Conservation (phyloP, 2,113 vertebrate species). For the Osmerus eperlanus region DNA sequence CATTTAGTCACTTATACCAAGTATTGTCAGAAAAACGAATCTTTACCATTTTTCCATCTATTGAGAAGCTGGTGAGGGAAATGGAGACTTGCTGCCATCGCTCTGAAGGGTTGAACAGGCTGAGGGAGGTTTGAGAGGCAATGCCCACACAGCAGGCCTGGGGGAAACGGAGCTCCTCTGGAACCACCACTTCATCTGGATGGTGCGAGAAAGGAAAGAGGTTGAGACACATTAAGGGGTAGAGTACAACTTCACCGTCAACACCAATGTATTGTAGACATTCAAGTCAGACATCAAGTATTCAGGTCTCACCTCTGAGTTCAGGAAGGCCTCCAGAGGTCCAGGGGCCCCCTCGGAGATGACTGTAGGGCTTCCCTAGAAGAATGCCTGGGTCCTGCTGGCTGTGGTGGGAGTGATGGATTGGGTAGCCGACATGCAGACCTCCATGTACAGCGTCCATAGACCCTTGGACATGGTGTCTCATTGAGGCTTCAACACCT, state of each 20-base stretch:
- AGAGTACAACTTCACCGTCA: not conserved
- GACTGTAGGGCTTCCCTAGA: constrained; percentile 63
- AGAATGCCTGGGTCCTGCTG: constrained; percentile 33
- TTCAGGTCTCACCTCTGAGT: constrained; percentile 70
- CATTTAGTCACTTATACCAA: not conserved
- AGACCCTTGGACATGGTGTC: constrained; percentile 61
- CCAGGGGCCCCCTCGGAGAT: constrained; percentile 62
- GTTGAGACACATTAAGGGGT: not conserved
- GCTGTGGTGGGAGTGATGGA: constrained; percentile 44
- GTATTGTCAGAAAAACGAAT: not conserved
- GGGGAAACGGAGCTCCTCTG: constrained; percentile 86
- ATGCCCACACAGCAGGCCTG: constrained; percentile 93
- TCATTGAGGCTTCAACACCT: constrained; percentile 48
- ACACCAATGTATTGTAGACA: not conserved
- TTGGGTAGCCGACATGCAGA: constrained; percentile 50
- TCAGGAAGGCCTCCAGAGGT: constrained; percentile 61
- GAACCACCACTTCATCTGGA: constrained; percentile 80
- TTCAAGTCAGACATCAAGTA: not conserved
- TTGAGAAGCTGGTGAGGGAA: constrained; percentile 72
- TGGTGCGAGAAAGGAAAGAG: constrained; percentile 5
- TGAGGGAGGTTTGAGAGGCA: constrained; percentile 84
- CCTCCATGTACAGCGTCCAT: constrained; percentile 48
- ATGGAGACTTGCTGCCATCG: constrained; percentile 90
- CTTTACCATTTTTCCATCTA: constrained; percentile 82
- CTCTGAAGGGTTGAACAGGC: constrained; percentile 88